Base-by-base conservation (phyloP, 2,113 vertebrate genomes). In the Crotophaga sulcirostris region DNA sequence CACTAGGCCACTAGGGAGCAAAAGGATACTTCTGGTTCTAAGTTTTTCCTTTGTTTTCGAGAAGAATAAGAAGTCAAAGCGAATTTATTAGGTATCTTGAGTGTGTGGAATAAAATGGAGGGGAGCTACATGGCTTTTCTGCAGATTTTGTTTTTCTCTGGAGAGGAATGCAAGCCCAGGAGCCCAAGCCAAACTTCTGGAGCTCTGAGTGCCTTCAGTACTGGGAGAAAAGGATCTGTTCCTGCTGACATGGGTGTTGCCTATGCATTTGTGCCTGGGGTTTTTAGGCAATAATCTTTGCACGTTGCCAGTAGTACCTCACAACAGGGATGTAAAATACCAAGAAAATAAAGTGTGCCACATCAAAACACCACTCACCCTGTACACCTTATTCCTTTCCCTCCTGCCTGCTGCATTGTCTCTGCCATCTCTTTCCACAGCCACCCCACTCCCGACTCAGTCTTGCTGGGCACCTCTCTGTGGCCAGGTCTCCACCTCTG, bases 171-270 rank as follows among this genome's bases (percentile, higher is more conserved):
- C 80, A 88, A 96, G 79, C 82, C 82, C 79, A 88, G 90, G 63
- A 96, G 82, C 44, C 55, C 34, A 86, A 70, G 92, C 93, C 94
- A 96, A 95, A 94, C 56, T 94, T 95, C 68, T 93, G 90, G 79
- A 84, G 49, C 19, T 74, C 59, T 52, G 64, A 81, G 68, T 76
- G 60, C 58, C 25, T 44, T 80, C 44, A 83, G 40, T 80, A 36
- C 47, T 56, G 20, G 68, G 77, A 83, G 64, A 64, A 89, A 82
- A 69, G 54, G 51, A 31, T 87, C 63, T 84, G 64, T 80, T 87
- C 76, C 70, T 92, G 44, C 80, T 94, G 19, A 52, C 10, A 29
- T 52, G 87, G 85, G 68, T 92, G 92, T 84, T 91, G 76, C 44
- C 75, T 87, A 3, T 75, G 63, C 25, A 29, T 84, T 86, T 78